Conservation (phyloP, 2,113 vertebrate species). For the Nestor notabilis region DNA sequence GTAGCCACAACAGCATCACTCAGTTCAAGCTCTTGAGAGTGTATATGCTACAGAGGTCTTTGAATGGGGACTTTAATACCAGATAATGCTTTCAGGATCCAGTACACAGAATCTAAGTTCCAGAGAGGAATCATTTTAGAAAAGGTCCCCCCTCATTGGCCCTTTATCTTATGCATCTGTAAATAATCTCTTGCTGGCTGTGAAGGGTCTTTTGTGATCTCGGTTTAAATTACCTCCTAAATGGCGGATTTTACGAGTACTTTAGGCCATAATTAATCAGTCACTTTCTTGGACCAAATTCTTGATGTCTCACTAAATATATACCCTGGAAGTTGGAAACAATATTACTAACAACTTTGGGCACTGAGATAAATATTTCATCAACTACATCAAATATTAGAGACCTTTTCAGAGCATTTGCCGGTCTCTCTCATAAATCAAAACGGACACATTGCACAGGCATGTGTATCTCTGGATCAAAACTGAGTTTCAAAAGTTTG, state of each 20-base stretch:
- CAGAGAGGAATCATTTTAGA: background rate
- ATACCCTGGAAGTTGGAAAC: background rate
- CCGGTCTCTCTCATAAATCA: background rate
- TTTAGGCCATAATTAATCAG: background rate
- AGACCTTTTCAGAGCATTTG: background rate
- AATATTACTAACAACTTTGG: background rate
- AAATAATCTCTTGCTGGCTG: background rate
- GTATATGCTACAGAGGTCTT: background rate
- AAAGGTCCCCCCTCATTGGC: background rate
- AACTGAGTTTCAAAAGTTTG: background rate
- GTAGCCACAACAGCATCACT: background rate
- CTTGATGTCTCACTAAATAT: background rate
- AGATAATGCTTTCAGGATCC: background rate
- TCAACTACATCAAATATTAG: background rate
- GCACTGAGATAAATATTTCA: background rate
- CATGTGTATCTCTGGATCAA: background rate
- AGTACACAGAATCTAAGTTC: background rate
- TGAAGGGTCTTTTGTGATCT: background rate
- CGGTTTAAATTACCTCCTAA: background rate
- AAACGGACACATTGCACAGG: background rate
- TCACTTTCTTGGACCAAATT: background rate
- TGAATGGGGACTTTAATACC: background rate
- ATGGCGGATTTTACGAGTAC: background rate
- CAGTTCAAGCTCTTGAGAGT: fast-evolving
- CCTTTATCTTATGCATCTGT: background rate